phyloP scores from a whole-genome alignment of 2,797 vertebrate genomes.

The Margarornis squamiger region DNA sequence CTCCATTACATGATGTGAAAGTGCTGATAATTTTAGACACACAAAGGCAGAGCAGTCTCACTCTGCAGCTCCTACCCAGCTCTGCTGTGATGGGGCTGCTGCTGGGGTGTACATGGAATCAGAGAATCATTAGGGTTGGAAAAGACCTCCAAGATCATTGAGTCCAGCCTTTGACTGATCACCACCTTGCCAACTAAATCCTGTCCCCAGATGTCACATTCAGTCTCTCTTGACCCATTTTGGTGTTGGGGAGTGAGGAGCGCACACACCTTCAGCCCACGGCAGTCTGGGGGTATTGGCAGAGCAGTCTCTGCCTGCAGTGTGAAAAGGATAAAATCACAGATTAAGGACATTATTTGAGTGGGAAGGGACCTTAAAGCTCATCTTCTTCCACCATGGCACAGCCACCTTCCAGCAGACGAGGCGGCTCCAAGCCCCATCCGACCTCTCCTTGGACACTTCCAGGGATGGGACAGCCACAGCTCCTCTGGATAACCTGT shows the following conservation, averaged over 20 bases:
- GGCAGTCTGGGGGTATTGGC: background rate
- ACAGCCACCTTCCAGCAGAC: background rate
- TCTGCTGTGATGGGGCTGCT: rapidly evolving
- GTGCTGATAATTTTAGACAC: background rate
- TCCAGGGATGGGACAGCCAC: background rate
- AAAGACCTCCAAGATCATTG: background rate
- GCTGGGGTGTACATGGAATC: background rate
- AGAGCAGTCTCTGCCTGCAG: background rate
- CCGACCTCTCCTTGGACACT: background rate
- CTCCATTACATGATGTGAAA: background rate
- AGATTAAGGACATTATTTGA: background rate
- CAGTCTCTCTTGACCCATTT: background rate
- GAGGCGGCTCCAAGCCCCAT: background rate
- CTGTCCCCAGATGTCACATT: background rate
- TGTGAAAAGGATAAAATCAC: background rate
- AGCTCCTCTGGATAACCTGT: background rate
- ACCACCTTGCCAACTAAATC: background rate
- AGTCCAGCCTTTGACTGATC: background rate
- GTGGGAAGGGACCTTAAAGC: background rate
- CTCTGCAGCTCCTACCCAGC: rapidly evolving
- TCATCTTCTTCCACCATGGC: background rate
- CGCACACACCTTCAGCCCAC: background rate
- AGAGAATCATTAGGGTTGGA: rapidly evolving
- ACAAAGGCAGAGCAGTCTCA: background rate
- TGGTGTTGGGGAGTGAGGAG: rapidly evolving